phyloP scores from a whole-genome alignment of 2,113 vertebrate species.

The Brachypodius melanocephalos region DNA sequence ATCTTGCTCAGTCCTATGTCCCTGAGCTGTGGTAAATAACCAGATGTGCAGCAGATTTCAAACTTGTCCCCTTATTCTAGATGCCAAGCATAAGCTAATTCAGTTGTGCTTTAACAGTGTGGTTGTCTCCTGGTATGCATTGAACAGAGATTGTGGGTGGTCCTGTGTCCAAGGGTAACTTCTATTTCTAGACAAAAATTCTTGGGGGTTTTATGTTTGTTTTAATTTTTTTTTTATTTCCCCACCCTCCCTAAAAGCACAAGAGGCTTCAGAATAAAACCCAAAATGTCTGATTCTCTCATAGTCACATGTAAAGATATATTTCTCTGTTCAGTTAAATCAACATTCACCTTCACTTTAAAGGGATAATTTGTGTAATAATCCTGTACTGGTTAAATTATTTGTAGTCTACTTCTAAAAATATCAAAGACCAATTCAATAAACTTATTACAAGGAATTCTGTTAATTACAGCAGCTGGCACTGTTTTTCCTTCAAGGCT shows the following conservation, averaged over 20 bases:
- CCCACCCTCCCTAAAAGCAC: background rate
- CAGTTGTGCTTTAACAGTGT: background rate
- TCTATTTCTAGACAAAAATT: background rate
- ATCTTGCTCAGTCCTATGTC: background rate
- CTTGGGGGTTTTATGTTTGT: rapidly evolving
- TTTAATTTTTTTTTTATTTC: background rate
- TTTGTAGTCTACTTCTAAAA: background rate
- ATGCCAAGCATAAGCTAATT: background rate
- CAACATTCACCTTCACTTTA: background rate
- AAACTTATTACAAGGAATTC: background rate
- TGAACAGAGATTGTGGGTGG: background rate
- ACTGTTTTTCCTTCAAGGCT: background rate
- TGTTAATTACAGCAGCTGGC: background rate
- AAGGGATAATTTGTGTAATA: background rate
- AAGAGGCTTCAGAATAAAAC: background rate
- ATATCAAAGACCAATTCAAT: background rate
- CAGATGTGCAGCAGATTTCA: background rate
- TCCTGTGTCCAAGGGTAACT: rapidly evolving
- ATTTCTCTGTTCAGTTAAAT: background rate
- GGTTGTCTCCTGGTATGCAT: background rate
- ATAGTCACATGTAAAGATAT: background rate
- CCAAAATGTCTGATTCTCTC: background rate
- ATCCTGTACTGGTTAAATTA: background rate
- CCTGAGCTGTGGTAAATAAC: background rate
- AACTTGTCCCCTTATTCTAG: background rate